Evolutionary conservation across 2,888 invertebrate genomes (phyloP), one percentile per base, ranked within the genome.

Genomic region (Apotomis betuletana): DNA sequence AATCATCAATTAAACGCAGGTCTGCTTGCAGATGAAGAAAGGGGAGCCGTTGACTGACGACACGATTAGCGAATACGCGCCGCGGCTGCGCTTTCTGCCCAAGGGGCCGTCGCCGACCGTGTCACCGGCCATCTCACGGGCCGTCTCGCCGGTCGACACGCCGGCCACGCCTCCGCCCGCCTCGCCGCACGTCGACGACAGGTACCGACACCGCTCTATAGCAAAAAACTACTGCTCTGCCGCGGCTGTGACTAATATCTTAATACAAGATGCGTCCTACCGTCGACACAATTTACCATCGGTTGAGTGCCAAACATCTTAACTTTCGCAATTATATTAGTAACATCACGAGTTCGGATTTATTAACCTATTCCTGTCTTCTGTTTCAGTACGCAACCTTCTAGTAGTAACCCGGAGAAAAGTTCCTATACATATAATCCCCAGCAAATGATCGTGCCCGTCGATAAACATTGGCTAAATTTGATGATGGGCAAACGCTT

Each of bases 401-500:
- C 92, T 76, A 92, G 92, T 84, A 93, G 92, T 85, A 92, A 92
- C 83, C 90, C 57, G 57, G 67, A 71, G 36, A 90, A 91, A 87
- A 90, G 91, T 91, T 92, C 92, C 90, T 92, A 90, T 87, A 90
- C 86, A 84, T 86, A 81, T 79, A 82, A 87, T 75, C 85, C 83
- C 79, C 90, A 91, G 77, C 83, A 87, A 73, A 94, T 93, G 93
- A 93, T 94, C 72, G 94, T 95, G 46, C 94, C 94, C 3, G 90
- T 94, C 4, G 95, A 95, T 80, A 89, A 92, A 36, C 93, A 94
- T 82, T 95, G 95, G 95, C 83, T 94, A 72, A 94, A 94, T 77
- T 83, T 95, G 54, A 95, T 95, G 95, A 94, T 94, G 94, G 95
- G 95, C 64, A 93, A 94, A 76, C 90, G 94, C 60, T 95, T 95